Conservation (phyloP, 2,888 invertebrate species). For the Heteropelma amictum region DNA sequence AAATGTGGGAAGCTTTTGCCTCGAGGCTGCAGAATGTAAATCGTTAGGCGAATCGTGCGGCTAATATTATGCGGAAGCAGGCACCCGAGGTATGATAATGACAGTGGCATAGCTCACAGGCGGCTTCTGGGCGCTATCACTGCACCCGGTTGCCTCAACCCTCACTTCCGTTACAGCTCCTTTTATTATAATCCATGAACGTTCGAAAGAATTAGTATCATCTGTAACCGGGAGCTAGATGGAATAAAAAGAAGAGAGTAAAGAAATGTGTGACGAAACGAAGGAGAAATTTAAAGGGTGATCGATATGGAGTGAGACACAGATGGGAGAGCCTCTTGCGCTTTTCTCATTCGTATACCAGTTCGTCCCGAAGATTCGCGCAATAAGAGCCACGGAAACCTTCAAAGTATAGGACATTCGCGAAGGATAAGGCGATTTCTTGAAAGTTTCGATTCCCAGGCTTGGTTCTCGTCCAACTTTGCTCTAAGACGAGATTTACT, state of each 20-base stretch:
- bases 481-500: constrained; percentile 49
- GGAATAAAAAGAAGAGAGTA: background rate
- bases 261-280: background rate
- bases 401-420: background rate
- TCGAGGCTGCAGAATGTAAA: constrained; percentile 62
- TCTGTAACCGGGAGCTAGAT: constrained; percentile 11
- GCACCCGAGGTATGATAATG: constrained; percentile 67
- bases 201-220: constrained; percentile 45
- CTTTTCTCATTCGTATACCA: constrained; percentile 2
- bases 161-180: constrained; percentile 43
- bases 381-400: background rate
- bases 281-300: background rate
- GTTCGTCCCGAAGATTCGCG: background rate
- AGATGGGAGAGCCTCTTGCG: background rate
- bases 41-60: constrained; percentile 64
- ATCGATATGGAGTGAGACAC: constrained; percentile 3
- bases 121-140: constrained; percentile 60
- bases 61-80: constrained; percentile 68
- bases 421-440: constrained; percentile 5
- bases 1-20: constrained; percentile 48
- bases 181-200: constrained; percentile 44
- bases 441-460: constrained; percentile 7
- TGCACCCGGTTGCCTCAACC: constrained; percentile 55
- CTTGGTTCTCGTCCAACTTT: constrained; percentile 50
- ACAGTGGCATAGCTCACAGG: constrained; percentile 62